Percentiles rank a stretch among this genome's conserved stretches.
Evolutionary conservation across 2,797 vertebrate genomes (phyloP).

Genomic region (Mormyrus proboscirostris): DNA sequence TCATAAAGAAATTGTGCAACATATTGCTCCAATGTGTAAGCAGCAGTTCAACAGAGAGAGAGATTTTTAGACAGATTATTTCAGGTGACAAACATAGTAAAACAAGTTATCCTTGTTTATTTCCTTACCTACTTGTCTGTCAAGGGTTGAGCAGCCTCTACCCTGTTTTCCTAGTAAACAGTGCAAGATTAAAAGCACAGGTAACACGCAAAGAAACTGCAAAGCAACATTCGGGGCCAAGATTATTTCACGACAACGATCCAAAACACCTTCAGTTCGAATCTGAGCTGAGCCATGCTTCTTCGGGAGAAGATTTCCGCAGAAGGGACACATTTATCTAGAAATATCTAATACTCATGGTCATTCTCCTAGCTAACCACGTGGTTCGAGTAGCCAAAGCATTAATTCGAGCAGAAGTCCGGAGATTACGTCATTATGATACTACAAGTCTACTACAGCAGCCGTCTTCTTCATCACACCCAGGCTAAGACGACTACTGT

Average conservation of each 20-base stretch:
- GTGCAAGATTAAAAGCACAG: constrained; percentile 11
- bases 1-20: constrained; percentile 1
- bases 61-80: background rate
- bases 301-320: background rate
- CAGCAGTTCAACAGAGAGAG: background rate
- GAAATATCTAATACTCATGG: constrained; percentile 14
- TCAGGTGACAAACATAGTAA: background rate
- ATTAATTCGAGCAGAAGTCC: constrained; percentile 15
- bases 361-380: constrained; percentile 11
- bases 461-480: constrained; percentile 41
- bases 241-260: background rate
- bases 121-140: background rate
- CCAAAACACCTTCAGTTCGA: background rate
- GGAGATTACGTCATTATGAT: constrained; percentile 18
- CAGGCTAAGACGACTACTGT: background rate
- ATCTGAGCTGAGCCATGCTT: constrained; percentile 14
- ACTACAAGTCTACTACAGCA: constrained; percentile 40
- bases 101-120: background rate
- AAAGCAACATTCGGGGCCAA: constrained; percentile 8
- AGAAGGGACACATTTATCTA: constrained; percentile 5
- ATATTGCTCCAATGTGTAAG: background rate
- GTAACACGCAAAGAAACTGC: constrained; percentile 15
- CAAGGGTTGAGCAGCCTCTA: background rate
- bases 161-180: constrained; percentile 10
- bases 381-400: constrained; percentile 19